Conservation (phyloP, 2,888 invertebrate genomes). For the Balanococcus diminutus region DNA sequence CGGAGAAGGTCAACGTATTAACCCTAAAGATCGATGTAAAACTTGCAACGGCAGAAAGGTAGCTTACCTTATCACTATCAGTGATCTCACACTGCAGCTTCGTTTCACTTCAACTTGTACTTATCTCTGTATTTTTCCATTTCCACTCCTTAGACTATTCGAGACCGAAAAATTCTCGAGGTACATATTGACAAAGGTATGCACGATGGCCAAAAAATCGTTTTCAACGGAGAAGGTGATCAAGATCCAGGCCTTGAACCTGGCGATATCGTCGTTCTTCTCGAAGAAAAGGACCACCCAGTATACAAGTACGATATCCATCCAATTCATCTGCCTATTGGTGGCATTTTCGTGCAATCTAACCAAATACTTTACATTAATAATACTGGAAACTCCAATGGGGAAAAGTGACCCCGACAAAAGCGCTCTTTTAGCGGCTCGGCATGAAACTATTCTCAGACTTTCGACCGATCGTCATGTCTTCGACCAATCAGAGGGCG, state of each 20-base stretch:
- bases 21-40: constrained; percentile 92
- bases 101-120: neutral
- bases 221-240: constrained; percentile 93
- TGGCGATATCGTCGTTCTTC: constrained; percentile 92
- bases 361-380: no score
- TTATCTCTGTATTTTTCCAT: neutral
- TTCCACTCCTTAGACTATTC: constrained; percentile 66
- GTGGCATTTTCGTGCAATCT: neutral
- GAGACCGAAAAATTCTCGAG: constrained; percentile 91
- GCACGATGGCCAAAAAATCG: constrained; percentile 93
- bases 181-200: constrained; percentile 95
- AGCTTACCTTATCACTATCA: no score
- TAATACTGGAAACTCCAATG: no score
- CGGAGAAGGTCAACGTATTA: constrained; percentile 84
- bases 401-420: no score
- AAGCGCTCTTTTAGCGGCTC: no score
- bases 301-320: constrained; percentile 67
- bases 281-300: constrained; percentile 92
- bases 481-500: no score
- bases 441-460: no score
- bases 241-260: constrained; percentile 93
- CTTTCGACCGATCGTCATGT: no score
- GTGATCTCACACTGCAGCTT: no score
- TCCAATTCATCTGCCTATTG: neutral
- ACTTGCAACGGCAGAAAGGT: constrained; percentile 86